These are phyloP conservation scores for Aselliscus stoliczkanus DNA, from an alignment of 2,797 vertebrate genomes.

Conservation along the genomic window DNA sequence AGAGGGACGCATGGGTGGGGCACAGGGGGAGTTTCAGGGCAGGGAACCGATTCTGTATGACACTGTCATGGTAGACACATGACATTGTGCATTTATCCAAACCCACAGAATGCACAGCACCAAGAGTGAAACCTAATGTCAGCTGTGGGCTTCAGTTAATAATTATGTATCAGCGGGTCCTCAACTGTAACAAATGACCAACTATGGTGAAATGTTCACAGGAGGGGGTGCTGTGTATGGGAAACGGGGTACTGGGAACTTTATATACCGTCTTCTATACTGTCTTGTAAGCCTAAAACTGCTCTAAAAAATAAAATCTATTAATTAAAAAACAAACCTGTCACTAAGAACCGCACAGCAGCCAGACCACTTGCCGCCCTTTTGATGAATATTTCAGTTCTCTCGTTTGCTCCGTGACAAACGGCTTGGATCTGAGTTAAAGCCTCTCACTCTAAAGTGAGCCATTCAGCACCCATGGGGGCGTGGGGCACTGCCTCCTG, in stretches of 20 bases:
- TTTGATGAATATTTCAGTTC: constrained; percentile 67
- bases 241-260: rapidly evolving
- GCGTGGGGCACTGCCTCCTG: background rate
- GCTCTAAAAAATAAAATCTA: background rate
- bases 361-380: background rate
- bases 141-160: rapidly evolving
- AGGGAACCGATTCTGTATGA: background rate
- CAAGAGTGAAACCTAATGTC: rapidly evolving
- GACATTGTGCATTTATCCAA: background rate
- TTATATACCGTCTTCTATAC: background rate
- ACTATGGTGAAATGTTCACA: rapidly evolving
- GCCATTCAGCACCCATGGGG: background rate
- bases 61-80: background rate
- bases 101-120: rapidly evolving
- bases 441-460: background rate
- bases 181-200: rapidly evolving
- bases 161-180: rapidly evolving
- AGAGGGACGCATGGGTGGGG: rapidly evolving
- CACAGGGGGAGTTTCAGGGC: background rate
- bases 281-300: background rate
- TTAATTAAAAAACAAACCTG: background rate
- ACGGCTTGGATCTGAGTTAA: constrained; percentile 31
- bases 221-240: rapidly evolving
- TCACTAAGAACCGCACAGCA: background rate
- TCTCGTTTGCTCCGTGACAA: constrained; percentile 42